Evolutionary conservation across 1,140 invertebrate species (phyloP), one percentile per base, ranked within the genome.

Genomic region (Drosophila littoralis): DNA sequence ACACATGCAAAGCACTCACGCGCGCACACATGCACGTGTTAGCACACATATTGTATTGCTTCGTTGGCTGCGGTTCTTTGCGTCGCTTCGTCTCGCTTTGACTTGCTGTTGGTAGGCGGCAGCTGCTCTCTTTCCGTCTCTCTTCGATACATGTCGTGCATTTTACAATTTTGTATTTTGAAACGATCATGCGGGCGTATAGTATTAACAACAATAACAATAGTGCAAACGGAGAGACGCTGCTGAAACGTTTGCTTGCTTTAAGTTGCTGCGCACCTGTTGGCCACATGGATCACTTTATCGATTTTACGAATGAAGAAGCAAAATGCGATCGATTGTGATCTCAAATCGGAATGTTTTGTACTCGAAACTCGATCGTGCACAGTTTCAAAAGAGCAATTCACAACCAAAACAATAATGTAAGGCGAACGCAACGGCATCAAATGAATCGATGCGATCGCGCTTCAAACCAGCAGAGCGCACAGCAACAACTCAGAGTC

Each of bases 301-400:
- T 80, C 93, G 94, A 83, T 94, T 93, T 69, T 93, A 93, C 78
- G 90, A 89, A 88, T 71, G 76, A 86, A 88, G 84, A 85, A 78
- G 81, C 76, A 63, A 83, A 77, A 74, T 74, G 77, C 81, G 73
- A 88, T 88, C 83, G 83, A 86, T 86, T 88, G 83, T 88, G 83
- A 86, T 86, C 83, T 86, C 69, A 67, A 82, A 82, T 86, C 79
- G 83, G 72, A 76, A 86, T 73, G 80, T 68, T 79, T 79, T 65
- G 59, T 66, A 69, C 42, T 60, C 64, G 42, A 55, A 69, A 79
- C 65, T 76, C 46, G 72, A 77, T 84, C 64, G 59, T 60, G 61
- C 48, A 46, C 65, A 50, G 64, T 74, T 52, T 59, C 22, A 36
- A 51, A 52, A 70, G 50, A 64, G 73, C 50, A 45, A 58, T 28